Evolutionary conservation across 2,797 vertebrate genomes (phyloP).

Genomic region (Darevskia mixta): DNA sequence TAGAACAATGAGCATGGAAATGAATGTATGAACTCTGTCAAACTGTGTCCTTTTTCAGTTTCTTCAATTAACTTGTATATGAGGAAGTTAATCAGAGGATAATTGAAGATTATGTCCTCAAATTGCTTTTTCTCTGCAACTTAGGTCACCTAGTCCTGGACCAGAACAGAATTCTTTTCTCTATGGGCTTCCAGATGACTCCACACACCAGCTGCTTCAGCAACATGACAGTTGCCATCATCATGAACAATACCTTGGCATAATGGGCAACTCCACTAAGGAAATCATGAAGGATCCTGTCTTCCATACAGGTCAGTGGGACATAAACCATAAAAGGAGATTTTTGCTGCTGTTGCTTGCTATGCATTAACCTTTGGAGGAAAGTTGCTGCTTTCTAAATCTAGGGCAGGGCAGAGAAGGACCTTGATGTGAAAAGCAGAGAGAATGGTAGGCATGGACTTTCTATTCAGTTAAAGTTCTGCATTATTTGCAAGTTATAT

Average conservation of each 20-base stretch:
- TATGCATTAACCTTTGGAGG: constrained; percentile 15
- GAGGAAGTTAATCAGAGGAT: neutral
- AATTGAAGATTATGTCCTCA: neutral
- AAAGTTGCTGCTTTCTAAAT: neutral
- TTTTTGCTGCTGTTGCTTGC: neutral
- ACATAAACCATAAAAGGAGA: neutral
- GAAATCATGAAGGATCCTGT: constrained; percentile 69
- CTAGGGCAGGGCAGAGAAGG: neutral
- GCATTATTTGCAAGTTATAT: neutral
- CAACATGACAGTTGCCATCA: constrained; percentile 70
- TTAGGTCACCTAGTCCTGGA: constrained; percentile 58
- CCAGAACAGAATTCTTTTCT: constrained; percentile 80
- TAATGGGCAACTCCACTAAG: constrained; percentile 55
- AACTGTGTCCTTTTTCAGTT: too few relatives aligned
- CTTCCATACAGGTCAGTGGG: constrained; percentile 77
- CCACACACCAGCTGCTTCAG: constrained; percentile 82
- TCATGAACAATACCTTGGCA: constrained; percentile 72
- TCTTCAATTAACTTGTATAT: neutral
- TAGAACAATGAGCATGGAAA: neutral
- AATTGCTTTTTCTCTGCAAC: neutral
- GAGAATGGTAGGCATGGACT: neutral
- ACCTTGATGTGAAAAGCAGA: neutral
- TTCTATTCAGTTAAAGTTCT: neutral
- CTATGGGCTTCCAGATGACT: constrained; percentile 80
- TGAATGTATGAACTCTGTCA: neutral